phyloP scores from a whole-genome alignment of 2,113 vertebrate genomes.

The Sprattus sprattus region DNA sequence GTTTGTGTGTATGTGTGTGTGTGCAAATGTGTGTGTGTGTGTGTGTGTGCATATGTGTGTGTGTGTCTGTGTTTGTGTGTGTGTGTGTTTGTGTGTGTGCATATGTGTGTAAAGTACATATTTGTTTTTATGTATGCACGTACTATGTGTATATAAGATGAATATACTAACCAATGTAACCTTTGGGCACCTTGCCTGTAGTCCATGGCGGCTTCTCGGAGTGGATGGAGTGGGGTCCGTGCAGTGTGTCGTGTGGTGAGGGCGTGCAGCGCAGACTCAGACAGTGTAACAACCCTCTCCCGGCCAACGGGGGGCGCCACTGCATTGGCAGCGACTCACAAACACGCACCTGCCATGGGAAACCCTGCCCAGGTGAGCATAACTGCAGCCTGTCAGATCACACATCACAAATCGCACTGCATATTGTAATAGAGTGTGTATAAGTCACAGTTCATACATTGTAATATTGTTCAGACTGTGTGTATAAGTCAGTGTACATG shows the following conservation, averaged over 20 bases:
- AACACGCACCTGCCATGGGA: constrained; percentile 75
- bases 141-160: no score
- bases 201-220: constrained; percentile 89
- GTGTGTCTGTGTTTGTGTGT: no score
- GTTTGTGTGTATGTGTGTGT: neutral
- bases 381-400: neutral
- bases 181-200: constrained; percentile 46
- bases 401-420: neutral
- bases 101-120: no score
- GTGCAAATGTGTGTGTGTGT: neutral
- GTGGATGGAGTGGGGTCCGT: constrained; percentile 87
- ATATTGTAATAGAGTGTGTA: neutral
- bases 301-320: constrained; percentile 85
- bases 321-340: constrained; percentile 77
- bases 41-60: neutral
- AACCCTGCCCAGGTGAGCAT: constrained; percentile 84
- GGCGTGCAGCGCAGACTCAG: constrained; percentile 84
- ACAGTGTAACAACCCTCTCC: constrained; percentile 83
- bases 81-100: neutral
- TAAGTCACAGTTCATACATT: no score
- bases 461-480: no score
- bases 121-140: neutral
- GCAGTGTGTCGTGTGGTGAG: constrained; percentile 85
- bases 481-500: no score
- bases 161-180: neutral